Base-by-base conservation (phyloP, 2,888 invertebrate species). In the Agonopterix arenella region DNA sequence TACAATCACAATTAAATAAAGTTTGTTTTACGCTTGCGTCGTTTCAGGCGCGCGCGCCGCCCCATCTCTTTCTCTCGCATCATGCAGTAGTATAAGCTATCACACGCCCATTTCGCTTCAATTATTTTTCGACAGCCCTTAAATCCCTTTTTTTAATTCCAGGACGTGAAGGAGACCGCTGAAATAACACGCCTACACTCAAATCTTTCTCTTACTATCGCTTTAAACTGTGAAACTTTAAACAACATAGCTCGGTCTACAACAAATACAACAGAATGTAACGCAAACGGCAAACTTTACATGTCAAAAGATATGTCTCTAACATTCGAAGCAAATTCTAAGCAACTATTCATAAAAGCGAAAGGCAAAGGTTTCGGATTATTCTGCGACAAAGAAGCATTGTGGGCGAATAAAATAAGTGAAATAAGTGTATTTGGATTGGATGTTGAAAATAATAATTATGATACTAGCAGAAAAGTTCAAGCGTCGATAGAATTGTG, bases 381-480 rank as follows among this genome's bases (percentile, higher is more conserved):
- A 2, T 54, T 82, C 2, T 88, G 89, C 53, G 57, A 68, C 37
- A 38, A 37, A 8, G 44, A 55, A 48, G 61, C 67, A 13, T 45
- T 60, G 13, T 80, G 76, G 69, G 59, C 73, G 1, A 64, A 62
- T 10, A 52, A 44, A 1, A 60, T 89, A 1, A 57, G 53, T 41
- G 66, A 75, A 51, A 57, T 89, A 5, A 70, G 61, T 13, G 62
- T 89, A 4, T 90, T 80, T 49, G 89, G 89, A 4, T 67, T 90
- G 4, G 63, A 73, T 36, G 64, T 70, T 5, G 62, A 69, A 44
- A 46, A 73, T 8, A 89, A 89, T 52, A 88, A 89, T 60, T 91
- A 70, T 46, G 89, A 89, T 56, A 57, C 80, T 45, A 61, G 72
- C 48, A 76, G 61, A 58, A 52, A 65, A 42, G 52, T 81, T 4